These are phyloP conservation scores for Trissoscelio sp. DNA, from an alignment of 2,888 invertebrate species.

Conservation along the genomic window DNA sequence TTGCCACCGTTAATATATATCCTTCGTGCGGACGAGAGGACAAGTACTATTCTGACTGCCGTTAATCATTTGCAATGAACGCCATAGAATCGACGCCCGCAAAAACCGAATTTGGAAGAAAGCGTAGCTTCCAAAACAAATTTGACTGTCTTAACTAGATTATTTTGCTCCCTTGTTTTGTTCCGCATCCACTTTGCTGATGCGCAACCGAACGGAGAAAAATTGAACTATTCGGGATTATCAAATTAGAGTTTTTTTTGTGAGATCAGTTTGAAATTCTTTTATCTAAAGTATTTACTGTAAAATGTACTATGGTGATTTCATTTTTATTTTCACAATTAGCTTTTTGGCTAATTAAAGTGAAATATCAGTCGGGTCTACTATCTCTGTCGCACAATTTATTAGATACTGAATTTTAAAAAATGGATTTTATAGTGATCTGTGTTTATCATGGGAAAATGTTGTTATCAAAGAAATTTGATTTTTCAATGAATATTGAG, in stretches of 20 bases:
- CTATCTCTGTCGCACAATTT: no score
- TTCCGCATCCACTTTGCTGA: not conserved
- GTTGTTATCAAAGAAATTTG: no score
- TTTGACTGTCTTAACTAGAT: constrained; percentile 47
- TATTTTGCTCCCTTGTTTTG: constrained; percentile 38
- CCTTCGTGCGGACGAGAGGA: constrained; percentile 59
- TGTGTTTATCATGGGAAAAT: no score
- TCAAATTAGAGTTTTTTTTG: constrained; percentile 31
- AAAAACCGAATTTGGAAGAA: constrained; percentile 55
- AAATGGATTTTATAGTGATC: no score
- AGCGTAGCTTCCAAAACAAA: constrained; percentile 40
- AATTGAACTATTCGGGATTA: constrained; percentile 6
- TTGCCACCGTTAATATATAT: constrained; percentile 66
- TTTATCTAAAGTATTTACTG: no score
- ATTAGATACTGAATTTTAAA: no score
- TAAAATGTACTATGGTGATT: no score
- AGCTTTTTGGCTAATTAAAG: no score
- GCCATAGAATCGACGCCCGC: constrained; percentile 45
- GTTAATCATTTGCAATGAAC: constrained; percentile 68
- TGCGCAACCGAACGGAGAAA: constrained; percentile 7
- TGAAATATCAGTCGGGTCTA: no score
- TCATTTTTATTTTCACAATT: no score
- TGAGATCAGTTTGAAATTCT: no score
- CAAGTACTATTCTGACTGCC: constrained; percentile 61
- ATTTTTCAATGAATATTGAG: no score